phyloP scores from a whole-genome alignment of 1,140 invertebrate genomes.

The Euglossa dilemma region DNA sequence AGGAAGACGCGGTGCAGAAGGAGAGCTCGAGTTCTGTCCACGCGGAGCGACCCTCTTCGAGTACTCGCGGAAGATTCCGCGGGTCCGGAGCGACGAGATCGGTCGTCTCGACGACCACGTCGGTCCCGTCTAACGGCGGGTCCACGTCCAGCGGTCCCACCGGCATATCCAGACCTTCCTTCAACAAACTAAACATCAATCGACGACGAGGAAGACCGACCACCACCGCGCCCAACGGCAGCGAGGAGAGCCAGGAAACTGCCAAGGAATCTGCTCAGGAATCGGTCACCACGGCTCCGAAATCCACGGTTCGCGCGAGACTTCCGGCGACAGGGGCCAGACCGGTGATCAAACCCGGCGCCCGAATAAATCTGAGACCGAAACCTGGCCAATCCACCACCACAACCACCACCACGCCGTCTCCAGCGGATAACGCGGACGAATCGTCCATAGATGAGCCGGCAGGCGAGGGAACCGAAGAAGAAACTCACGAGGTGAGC shows the following conservation, averaged over 20 bases:
- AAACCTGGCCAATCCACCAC: slow-evolving; percentile 80
- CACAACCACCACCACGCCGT: slow-evolving; percentile 77
- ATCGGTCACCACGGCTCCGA: slow-evolving; percentile 25
- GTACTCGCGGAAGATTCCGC: slow-evolving; percentile 73
- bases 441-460: slow-evolving; percentile 79
- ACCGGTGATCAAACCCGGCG: slow-evolving; percentile 77
- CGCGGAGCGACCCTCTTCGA: slow-evolving; percentile 65
- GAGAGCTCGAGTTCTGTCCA: slow-evolving; percentile 67
- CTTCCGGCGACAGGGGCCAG: slow-evolving; percentile 74
- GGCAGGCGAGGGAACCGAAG: slow-evolving; percentile 80
- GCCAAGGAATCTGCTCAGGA: slow-evolving; percentile 25
- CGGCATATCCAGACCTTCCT: slow-evolving; percentile 69
- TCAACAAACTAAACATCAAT: slow-evolving; percentile 77
- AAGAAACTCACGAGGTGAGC: slow-evolving; percentile 79
- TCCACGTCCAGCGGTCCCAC: slow-evolving; percentile 61
- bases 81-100: slow-evolving; percentile 57
- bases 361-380: slow-evolving; percentile 83
- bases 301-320: slow-evolving; percentile 61
- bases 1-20: slow-evolving; percentile 75
- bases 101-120: slow-evolving; percentile 76
- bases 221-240: slow-evolving; percentile 56
- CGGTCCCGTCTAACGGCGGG: slow-evolving; percentile 64
- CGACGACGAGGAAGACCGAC: slow-evolving; percentile 78
- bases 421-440: slow-evolving; percentile 64
- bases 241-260: slow-evolving; percentile 70